These are phyloP conservation scores for Sylvietta virens DNA, from an alignment of 2,113 vertebrate genomes.

Conservation along the genomic window DNA sequence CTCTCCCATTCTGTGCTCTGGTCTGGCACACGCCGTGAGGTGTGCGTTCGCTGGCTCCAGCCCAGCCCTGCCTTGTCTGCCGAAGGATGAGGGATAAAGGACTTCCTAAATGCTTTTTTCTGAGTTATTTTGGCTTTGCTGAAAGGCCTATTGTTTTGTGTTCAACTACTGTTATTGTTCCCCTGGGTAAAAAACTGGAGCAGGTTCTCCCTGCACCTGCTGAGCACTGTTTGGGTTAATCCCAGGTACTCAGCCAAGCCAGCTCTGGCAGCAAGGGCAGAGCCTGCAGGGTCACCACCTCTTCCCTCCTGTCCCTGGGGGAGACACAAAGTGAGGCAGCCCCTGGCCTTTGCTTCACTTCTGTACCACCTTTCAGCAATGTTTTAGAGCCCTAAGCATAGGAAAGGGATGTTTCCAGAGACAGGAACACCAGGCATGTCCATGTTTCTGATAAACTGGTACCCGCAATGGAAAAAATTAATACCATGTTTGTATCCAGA, in stretches of 20 bases:
- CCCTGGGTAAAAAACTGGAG: not conserved
- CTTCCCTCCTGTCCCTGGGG: rapidly evolving
- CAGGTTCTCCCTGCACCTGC: not conserved
- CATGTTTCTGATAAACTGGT: not conserved
- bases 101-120: not conserved
- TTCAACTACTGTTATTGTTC: not conserved
- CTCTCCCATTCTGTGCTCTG: not conserved
- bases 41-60: not conserved
- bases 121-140: not conserved
- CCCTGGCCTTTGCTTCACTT: not conserved
- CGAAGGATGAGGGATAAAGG: rapidly evolving
- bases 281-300: not conserved
- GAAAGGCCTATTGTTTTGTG: not conserved
- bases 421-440: not conserved
- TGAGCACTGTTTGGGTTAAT: not conserved
- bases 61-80: not conserved
- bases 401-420: not conserved
- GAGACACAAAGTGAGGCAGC: not conserved
- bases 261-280: not conserved
- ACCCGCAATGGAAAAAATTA: not conserved
- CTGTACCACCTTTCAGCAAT: not conserved
- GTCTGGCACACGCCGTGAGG: rapidly evolving
- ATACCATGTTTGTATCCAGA: not conserved
- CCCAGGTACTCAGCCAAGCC: not conserved
- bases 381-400: not conserved